These are phyloP conservation scores for Caenorhabditis wallacei DNA, from an alignment of 2,888 invertebrate genomes.

Conservation along the genomic window DNA sequence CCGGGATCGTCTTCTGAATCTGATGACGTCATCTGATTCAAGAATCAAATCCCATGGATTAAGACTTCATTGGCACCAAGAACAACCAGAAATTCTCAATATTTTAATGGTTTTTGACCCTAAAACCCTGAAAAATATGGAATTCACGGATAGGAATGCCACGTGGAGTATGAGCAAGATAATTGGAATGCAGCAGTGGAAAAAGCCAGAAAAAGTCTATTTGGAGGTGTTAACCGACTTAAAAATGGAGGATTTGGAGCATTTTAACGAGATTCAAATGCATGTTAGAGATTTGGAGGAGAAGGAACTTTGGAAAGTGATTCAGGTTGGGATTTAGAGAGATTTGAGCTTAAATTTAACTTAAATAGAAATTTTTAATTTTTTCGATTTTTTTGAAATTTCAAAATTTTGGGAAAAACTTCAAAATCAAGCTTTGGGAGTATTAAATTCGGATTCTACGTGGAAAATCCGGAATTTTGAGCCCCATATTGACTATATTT, in stretches of 20 bases:
- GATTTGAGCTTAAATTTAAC: neutral
- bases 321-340: constrained; percentile 16
- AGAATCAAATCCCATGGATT: neutral
- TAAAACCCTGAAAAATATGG: constrained; percentile 7
- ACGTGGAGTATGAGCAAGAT: constrained; percentile 8
- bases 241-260: constrained; percentile 3
- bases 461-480: constrained; percentile 4
- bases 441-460: no score
- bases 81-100: neutral
- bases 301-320: constrained; percentile 33
- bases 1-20: constrained; percentile 9
- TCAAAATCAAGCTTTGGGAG: no score
- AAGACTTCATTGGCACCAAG: constrained; percentile 10
- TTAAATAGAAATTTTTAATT: neutral
- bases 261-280: constrained; percentile 27
- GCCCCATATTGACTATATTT: neutral
- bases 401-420: no score
- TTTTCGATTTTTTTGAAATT: neutral
- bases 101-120: constrained; percentile 17
- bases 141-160: constrained; percentile 23
- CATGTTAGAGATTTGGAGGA: constrained; percentile 23
- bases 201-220: neutral
- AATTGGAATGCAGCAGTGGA: constrained; percentile 17
- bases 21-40: neutral
- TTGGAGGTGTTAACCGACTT: constrained; percentile 25